Evolutionary conservation across 2,797 vertebrate genomes (phyloP).

Genomic region (Valencia hispanica): DNA sequence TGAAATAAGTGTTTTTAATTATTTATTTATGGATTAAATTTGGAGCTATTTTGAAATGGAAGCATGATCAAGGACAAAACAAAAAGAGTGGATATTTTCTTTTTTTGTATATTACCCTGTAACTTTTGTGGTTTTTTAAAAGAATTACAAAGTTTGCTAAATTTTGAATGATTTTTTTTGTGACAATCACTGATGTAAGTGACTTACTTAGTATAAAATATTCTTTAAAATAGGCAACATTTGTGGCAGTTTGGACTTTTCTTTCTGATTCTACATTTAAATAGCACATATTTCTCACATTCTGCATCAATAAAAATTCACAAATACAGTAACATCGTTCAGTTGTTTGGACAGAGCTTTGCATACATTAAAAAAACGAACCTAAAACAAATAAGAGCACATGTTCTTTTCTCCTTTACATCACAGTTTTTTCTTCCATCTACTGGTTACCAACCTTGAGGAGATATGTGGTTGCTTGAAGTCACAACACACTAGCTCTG

Average conservation of each 20-base stretch:
- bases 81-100: not conserved
- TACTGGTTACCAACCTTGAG: not conserved
- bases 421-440: not conserved
- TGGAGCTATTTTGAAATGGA: not conserved
- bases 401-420: not conserved
- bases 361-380: not conserved
- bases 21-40: not conserved
- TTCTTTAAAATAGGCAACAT: not conserved
- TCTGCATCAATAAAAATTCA: not conserved
- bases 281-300: not conserved
- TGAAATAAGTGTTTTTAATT: not conserved
- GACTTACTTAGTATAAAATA: not conserved
- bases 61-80: not conserved
- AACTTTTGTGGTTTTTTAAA: not conserved
- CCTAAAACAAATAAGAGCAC: not conserved
- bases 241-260: not conserved
- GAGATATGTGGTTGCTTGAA: not conserved
- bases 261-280: not conserved
- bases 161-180: not conserved
- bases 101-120: not conserved
- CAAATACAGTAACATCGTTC: not conserved
- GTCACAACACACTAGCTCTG: not conserved
- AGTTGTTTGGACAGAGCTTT: not conserved
- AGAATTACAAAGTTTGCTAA: not conserved
- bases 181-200: not conserved